Conservation (phyloP, 1,140 invertebrate genomes). For the Ceratina australensis region DNA sequence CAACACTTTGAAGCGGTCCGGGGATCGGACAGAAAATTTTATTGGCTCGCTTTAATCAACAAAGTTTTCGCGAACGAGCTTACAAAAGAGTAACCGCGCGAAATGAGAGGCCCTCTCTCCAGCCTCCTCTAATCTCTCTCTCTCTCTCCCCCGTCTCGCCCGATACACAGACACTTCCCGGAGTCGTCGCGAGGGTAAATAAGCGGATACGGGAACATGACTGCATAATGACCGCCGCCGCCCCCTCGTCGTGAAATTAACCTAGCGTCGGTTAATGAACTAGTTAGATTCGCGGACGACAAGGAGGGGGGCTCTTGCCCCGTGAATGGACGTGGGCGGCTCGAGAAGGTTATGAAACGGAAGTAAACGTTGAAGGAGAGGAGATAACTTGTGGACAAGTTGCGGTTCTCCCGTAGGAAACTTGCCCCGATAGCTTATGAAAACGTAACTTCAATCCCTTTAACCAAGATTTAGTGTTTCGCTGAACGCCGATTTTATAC, state of each 20-base stretch:
- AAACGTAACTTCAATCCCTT: neutral
- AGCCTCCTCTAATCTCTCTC: no score
- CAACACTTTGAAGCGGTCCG: neutral
- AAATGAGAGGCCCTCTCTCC: constrained; percentile 5
- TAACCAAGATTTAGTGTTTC: neutral
- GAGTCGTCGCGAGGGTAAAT: neutral
- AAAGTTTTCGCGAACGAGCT: constrained; percentile 24
- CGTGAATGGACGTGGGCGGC: constrained; percentile 36
- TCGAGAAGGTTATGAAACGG: constrained; percentile 38
- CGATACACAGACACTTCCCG: constrained; percentile 1
- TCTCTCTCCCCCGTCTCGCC: neutral
- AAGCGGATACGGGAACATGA: constrained; percentile 13
- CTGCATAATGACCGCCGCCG: constrained; percentile 5
- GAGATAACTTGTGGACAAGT: constrained; percentile 20
- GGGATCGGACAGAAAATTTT: constrained; percentile 10
- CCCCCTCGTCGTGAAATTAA: constrained; percentile 21
- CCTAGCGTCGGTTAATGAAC: constrained; percentile 44
- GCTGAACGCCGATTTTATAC: neutral
- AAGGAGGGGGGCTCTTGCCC: constrained; percentile 31
- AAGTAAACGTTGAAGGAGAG: constrained; percentile 34
- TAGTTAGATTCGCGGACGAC: constrained; percentile 43
- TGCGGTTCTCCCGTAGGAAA: neutral
- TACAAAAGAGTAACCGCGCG: neutral
- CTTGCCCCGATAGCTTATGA: constrained; percentile 3
- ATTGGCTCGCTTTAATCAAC: constrained; percentile 6